These are phyloP conservation scores for Polyommatus icarus DNA, from an alignment of 2,888 invertebrate species.

Conservation along the genomic window DNA sequence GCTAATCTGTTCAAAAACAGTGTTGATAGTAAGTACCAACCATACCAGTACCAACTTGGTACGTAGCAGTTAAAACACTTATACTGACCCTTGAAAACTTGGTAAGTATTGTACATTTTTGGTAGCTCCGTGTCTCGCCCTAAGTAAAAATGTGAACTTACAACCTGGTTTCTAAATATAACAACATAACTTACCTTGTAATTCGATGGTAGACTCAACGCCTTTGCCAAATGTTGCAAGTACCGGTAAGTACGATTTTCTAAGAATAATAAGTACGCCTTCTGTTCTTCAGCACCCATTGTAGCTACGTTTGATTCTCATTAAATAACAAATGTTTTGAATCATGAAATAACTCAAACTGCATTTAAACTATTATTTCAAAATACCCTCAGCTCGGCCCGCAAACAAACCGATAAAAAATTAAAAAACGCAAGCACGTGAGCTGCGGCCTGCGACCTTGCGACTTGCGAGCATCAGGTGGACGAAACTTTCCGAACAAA, in stretches of 20 bases:
- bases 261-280: slow-evolving; percentile 46
- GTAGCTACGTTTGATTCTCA: slow-evolving; percentile 17
- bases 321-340: not conserved
- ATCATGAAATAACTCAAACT: not conserved
- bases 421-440: not conserved
- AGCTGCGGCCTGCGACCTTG: too few species aligned
- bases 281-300: slow-evolving; percentile 43
- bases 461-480: too few species aligned
- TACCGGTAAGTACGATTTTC: slow-evolving; percentile 55
- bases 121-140: not conserved
- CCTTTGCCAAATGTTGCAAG: slow-evolving; percentile 63
- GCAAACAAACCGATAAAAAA: not conserved
- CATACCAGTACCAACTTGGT: too few species aligned
- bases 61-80: too few species aligned
- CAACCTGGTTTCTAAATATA: not conserved
- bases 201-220: slow-evolving; percentile 61
- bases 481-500: too few species aligned
- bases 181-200: slow-evolving; percentile 55
- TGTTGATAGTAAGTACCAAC: too few species aligned
- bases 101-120: not conserved
- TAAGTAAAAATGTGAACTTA: not conserved
- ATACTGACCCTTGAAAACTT: too few species aligned
- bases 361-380: not conserved
- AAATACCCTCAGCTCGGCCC: not conserved
- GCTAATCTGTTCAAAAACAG: too few species aligned